These are phyloP conservation scores for Drosophila sproati DNA, from an alignment of 1,140 invertebrate species.

Conservation along the genomic window DNA sequence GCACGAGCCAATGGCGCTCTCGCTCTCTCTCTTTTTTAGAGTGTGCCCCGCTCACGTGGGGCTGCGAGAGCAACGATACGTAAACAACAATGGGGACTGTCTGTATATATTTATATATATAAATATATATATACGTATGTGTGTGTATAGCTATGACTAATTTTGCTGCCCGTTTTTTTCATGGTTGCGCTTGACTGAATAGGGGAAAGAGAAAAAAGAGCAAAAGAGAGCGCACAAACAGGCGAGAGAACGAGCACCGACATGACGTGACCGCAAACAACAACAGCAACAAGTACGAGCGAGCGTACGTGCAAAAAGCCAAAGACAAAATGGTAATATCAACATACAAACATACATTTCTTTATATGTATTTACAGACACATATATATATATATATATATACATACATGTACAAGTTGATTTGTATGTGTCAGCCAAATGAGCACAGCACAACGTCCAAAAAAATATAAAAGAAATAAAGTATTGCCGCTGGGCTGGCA, in stretches of 20 bases:
- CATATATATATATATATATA: neutral
- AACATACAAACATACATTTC: conserved; percentile 4
- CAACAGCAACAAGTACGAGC: conserved; percentile 79
- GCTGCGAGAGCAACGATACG: conserved; percentile 16
- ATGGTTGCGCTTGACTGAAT: conserved; percentile 46
- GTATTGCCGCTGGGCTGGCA: conserved; percentile 19
- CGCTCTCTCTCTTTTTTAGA: neutral
- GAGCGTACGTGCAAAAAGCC: conserved; percentile 75
- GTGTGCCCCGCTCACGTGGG: conserved; percentile 40
- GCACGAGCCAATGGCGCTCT: neutral
- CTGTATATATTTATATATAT: conserved; percentile 8
- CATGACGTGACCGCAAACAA: conserved; percentile 79
- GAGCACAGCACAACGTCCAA: conserved; percentile 55
- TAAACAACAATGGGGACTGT: conserved; percentile 38
- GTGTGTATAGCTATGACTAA: conserved; percentile 60
- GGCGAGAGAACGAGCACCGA: conserved; percentile 21
- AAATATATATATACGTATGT: conserved; percentile 37
- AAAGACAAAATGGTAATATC: conserved; percentile 65
- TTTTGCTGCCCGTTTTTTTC: conserved; percentile 48
- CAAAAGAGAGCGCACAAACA: conserved; percentile 15
- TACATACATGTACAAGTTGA: conserved; percentile 1
- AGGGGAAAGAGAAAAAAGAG: conserved; percentile 3
- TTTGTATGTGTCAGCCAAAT: conserved; percentile 41
- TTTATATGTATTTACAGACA: neutral
- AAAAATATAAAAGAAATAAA: conserved; percentile 14